Evolutionary conservation across 2,888 invertebrate genomes (phyloP), one percentile per base, ranked within the genome.

Genomic region (Shargacucullia verbasci): DNA sequence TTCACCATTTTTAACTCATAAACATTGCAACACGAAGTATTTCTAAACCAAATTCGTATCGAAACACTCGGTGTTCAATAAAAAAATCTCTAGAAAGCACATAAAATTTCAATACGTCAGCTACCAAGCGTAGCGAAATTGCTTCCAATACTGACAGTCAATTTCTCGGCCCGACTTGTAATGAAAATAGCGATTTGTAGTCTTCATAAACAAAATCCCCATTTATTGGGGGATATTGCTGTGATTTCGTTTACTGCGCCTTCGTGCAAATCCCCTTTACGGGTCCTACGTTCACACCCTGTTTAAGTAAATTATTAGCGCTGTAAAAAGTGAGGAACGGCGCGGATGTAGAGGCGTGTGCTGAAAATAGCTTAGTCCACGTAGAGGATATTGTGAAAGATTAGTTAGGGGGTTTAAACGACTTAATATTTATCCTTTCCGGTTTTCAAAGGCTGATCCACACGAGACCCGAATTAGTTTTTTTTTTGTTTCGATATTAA

Each of bases 141-240:
- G 88, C 86, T 75, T 79, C 67, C 87, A 80, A 90, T 86, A 83
- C 72, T 62, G 70, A 78, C 83, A 81, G 90, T 92, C 91, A 91
- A 91, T 92, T 88, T 82, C 62, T 81, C 77, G 86, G 83, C 80
- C 74, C 75, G 69, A 65, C 70, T 48, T 71, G 82, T 87, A 87
- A 87, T 87, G 87, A 87, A 87, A 87, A 78, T 87, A 81, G 83
- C 92, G 86, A 91, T 91, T 91, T 92, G 92, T 91, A 87, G 86
- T 84, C 81, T 84, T 85, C 89, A 90, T 92, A 92, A 92, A 92
- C 90, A 87, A 87, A 90, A 92, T 91, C 92, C 91, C 81, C 81
- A 79, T 90, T 92, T 92, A 92, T 90, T 83, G 87, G 79, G 78
- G 84, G 83, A 86, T 88, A 90, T 90, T 84, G 88, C 83, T 61